Conservation (phyloP, 2,888 invertebrate genomes). For the Auanema freiburgensis region DNA sequence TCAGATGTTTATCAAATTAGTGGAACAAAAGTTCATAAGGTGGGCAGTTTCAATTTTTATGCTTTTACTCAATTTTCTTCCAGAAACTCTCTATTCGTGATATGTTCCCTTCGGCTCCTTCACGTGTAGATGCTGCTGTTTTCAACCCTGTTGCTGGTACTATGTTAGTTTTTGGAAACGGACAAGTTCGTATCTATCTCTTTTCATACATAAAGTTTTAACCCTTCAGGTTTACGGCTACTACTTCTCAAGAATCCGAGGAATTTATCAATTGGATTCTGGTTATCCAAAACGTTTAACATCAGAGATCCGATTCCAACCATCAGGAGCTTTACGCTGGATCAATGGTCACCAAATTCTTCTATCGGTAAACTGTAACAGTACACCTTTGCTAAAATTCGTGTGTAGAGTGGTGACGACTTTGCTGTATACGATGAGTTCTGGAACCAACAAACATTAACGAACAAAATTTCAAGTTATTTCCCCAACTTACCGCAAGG, state of each 20-base stretch:
- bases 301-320: constrained; percentile 44
- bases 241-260: constrained; percentile 44
- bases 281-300: constrained; percentile 56
- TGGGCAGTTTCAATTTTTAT: not conserved
- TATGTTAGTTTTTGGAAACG: constrained; percentile 50
- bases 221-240: constrained; percentile 49
- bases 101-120: constrained; percentile 43
- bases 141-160: constrained; percentile 45
- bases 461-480: constrained; percentile 47
- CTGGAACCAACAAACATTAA: constrained; percentile 58
- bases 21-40: constrained; percentile 35
- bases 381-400: not conserved
- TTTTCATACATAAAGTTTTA: not conserved
- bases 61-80: not conserved
- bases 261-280: constrained; percentile 44
- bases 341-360: constrained; percentile 59
- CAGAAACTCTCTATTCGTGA: constrained; percentile 36
- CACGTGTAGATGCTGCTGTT: constrained; percentile 38
- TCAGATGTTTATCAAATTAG: constrained; percentile 49
- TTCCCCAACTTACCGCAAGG: constrained; percentile 55
- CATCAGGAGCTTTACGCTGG: constrained; percentile 55
- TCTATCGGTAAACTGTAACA: constrained; percentile 36
- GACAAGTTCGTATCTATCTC: constrained; percentile 35
- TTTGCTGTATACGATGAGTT: constrained; percentile 61
- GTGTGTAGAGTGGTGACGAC: constrained; percentile 45